Base-by-base conservation (phyloP, 2,888 invertebrate genomes). In the Stenotaenia linearis region DNA sequence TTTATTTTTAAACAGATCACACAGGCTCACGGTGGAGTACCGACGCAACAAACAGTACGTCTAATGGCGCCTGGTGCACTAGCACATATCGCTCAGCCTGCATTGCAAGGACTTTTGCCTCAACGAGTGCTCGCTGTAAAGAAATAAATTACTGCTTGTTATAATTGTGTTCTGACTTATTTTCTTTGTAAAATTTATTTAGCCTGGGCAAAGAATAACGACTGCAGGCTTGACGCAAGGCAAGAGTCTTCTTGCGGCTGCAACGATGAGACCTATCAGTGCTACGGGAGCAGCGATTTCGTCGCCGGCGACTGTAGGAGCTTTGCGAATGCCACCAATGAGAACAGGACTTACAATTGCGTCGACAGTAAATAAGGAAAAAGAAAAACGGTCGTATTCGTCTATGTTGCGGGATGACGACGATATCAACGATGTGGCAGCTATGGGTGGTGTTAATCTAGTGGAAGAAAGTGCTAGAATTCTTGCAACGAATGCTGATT, bases 371-470 rank as follows among this genome's bases (percentile, higher is more conserved):
- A 77, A 79, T 7, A 92, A 92, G 87, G 93, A 93, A 83, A 93
- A 92, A 85, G 92, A 93, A 84, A 93, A 92, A 86, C 92, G 91
- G 84, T 87, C 89, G 35, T 84, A 82, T 35, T 80, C 82, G 15
- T 81, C 84, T 23, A 69, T 78, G 9, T 78, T 81, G 23, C 78
- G 91, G 81, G 95, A 94, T 69, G 96, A 97, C 85, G 97, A 97
- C 86, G 97, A 98, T 86, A 97, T 98, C 84, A 98, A 98, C 85
- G 98, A 98, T 88, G 98, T 98, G 15, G 97, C 98, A 35, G 97
- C 98, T 10, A 98, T 98, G 98, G 98, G 98, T 82, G 98, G 98
- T 78, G 98, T 98, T 79, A 98, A 98, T 88, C 89, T 98, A 84
- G 94, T 94, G 0, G 98, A 98, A 87, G 98, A 98, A 87, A 93